These are phyloP conservation scores for Epiblema foenella DNA, from an alignment of 2,888 invertebrate genomes.

Conservation along the genomic window DNA sequence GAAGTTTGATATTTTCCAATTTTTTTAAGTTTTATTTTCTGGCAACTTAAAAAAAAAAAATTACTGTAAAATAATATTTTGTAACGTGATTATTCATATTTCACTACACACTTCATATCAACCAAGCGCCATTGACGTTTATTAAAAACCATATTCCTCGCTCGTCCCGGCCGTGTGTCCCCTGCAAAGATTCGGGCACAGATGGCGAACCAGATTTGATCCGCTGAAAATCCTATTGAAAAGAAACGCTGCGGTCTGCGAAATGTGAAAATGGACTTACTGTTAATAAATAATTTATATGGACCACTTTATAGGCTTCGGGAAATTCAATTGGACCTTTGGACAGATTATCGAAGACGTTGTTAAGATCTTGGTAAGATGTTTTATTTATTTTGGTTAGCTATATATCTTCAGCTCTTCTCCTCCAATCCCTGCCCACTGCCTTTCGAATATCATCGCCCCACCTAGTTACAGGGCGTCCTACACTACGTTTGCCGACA, in stretches of 20 bases:
- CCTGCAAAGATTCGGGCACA: conserved; percentile 70
- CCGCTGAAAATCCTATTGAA: conserved; percentile 76
- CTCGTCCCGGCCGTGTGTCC: conserved; percentile 58
- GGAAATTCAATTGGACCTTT: conserved; percentile 42
- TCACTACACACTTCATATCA: too few species aligned
- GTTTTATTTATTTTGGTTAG: background rate
- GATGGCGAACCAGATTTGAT: conserved; percentile 77
- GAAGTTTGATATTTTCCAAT: too few species aligned
- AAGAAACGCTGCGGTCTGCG: conserved; percentile 64
- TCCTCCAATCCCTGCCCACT: too few species aligned
- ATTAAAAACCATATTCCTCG: conserved; percentile 12
- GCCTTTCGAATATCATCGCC: too few species aligned
- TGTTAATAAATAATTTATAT: conserved; percentile 67
- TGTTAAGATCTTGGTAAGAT: conserved; percentile 2
- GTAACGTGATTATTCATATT: too few species aligned
- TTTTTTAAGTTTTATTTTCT: too few species aligned
- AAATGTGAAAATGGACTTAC: conserved; percentile 67
- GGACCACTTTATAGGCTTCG: conserved; percentile 47
- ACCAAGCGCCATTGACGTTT: too few species aligned
- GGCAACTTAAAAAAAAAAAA: too few species aligned
- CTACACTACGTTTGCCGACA: too few species aligned
- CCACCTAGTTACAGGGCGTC: too few species aligned
- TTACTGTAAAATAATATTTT: too few species aligned
- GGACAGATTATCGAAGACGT: conserved; percentile 24
- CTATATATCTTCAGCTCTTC: too few species aligned